Percentiles rank a stretch among this genome's conserved stretches.
phyloP scores from a whole-genome alignment of 2,797 vertebrate genomes.

The Nannoperca australis region DNA sequence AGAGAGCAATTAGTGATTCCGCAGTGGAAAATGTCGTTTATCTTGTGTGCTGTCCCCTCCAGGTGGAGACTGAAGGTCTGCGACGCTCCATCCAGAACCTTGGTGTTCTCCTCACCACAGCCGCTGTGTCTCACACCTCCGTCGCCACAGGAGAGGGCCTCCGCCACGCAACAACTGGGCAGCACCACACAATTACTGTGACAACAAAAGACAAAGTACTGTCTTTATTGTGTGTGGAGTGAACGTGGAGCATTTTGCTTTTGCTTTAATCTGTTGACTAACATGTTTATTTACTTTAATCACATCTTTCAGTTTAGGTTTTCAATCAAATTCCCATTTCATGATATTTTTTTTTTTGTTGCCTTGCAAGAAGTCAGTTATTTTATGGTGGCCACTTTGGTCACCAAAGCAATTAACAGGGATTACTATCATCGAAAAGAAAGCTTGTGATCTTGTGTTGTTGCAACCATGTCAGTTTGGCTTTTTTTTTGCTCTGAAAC shows the following conservation, averaged over 20 bases:
- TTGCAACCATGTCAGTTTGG: not conserved
- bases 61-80: conserved; percentile 92
- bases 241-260: not conserved
- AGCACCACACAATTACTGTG: conserved; percentile 91
- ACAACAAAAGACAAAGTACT: conserved; percentile 95
- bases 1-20: not conserved
- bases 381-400: not conserved
- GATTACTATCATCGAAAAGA: not conserved
- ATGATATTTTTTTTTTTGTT: not conserved
- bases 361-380: not conserved
- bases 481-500: conserved; percentile 5
- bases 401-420: not conserved
- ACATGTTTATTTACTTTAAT: not conserved
- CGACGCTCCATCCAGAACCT: conserved; percentile 94
- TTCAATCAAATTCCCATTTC: not conserved
- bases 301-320: not conserved
- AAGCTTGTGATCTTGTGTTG: not conserved
- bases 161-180: conserved; percentile 92
- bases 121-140: conserved; percentile 91
- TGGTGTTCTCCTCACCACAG: conserved; percentile 92
- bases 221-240: not conserved
- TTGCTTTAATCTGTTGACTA: not conserved
- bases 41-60: not conserved
- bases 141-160: conserved; percentile 95
- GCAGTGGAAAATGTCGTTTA: not conserved